Evolutionary conservation across 2,888 invertebrate species (phyloP), one percentile per base, ranked within the genome.

Genomic region (Eretmocerus hayati): DNA sequence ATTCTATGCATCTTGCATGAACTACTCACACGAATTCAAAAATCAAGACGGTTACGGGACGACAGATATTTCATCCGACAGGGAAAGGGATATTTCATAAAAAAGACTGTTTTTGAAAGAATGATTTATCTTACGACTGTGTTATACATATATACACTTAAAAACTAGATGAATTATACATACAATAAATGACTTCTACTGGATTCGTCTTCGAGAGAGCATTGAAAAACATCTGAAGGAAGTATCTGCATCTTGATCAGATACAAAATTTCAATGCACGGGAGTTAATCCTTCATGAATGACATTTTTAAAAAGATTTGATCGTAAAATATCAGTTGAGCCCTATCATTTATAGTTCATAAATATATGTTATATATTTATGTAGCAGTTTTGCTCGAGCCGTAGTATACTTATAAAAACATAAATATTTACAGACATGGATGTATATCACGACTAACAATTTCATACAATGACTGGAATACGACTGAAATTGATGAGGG

Each of bases 241-340:
- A 46, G 46, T 49, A 53, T 47, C 53, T 50, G 44, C 15, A 38
- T 15, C 15, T 9, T 41, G 22, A 33, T 44, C 43, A 46, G 46
- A 53, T 53, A 49, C 42, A 46, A 55, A 48, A 53, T 36, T 53
- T 39, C 45, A 55, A 56, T 59, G 57, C 54, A 53, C 58, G 56
- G 62, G 56, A 58, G 57, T 67, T 66, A 53, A 54, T 50, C 55
- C 43, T 56, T 63, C 65, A 65, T 66, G 67, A 53, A 62, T 66
- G 66, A 66, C 63, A 68, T 62, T 64, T 56, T 60, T 64, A 62
- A 64, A 60, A 60, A 62, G 59, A 63, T 60, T 45, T 66, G 64
- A 67, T 65, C 65, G 59, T 67, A 65, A 67, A 66, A 67, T 63
- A 65, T 64, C 62, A n/a, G n/a, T n/a, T 59, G 63, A 62, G 64